Percentiles rank a stretch among this genome's conserved stretches.
Evolutionary conservation across 2,888 invertebrate species (phyloP).

Genomic region (Xylota segnis): DNA sequence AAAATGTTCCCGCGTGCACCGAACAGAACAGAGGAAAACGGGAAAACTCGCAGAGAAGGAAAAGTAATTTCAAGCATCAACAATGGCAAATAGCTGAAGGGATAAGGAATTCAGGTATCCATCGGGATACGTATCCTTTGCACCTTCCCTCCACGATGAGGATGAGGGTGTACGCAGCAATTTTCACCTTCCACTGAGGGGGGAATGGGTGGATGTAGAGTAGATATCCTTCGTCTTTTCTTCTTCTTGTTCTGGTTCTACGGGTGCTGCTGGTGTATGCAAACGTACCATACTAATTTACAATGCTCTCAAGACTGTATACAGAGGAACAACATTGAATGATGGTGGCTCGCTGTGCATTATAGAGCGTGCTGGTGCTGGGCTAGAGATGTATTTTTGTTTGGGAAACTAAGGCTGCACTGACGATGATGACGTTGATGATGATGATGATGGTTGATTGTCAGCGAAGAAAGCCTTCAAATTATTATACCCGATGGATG

Average conservation of each 20-base stretch:
- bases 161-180: conserved; percentile 54
- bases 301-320: conserved; percentile 59
- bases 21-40: conserved; percentile 9
- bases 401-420: conserved; percentile 18
- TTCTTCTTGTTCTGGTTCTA: conserved; percentile 4
- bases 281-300: conserved; percentile 71
- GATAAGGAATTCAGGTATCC: conserved; percentile 63
- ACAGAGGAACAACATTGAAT: conserved; percentile 23
- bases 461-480: conserved; percentile 17
- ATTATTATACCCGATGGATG: not conserved
- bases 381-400: conserved; percentile 22
- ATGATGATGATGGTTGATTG: conserved; percentile 32
- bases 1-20: conserved; percentile 13
- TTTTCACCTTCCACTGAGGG: conserved; percentile 67
- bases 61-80: conserved; percentile 72
- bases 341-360: conserved; percentile 40
- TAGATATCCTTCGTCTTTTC: conserved; percentile 17
- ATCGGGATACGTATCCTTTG: conserved; percentile 8
- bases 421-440: conserved; percentile 20
- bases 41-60: conserved; percentile 41
- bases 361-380: conserved; percentile 19
- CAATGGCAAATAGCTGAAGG: conserved; percentile 72
- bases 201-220: too few species aligned
- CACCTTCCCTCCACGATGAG: not conserved
- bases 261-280: conserved; percentile 21